phyloP scores from a whole-genome alignment of 2,888 invertebrate species.

The Xylophagus ater region DNA sequence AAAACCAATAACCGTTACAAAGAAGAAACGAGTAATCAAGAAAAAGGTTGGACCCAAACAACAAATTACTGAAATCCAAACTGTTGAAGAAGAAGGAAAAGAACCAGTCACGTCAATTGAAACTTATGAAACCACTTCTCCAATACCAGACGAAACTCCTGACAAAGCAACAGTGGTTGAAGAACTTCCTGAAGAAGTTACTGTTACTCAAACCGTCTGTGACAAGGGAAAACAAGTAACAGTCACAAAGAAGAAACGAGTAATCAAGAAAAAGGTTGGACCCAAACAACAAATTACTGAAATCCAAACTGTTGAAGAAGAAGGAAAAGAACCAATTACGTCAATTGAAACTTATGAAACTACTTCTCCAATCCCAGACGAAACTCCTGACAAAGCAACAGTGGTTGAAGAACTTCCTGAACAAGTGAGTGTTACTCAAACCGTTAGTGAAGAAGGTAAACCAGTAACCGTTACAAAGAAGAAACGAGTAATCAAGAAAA shows the following conservation, averaged over 20 bases:
- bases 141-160: constrained; percentile 13
- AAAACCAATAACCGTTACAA: constrained; percentile 24
- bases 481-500: constrained; percentile 27
- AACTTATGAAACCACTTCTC: constrained; percentile 18
- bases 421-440: constrained; percentile 16
- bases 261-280: constrained; percentile 30
- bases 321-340: constrained; percentile 27
- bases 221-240: constrained; percentile 21
- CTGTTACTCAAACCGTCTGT: constrained; percentile 24
- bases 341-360: constrained; percentile 23
- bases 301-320: constrained; percentile 33
- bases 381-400: too few relatives aligned
- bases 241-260: constrained; percentile 23
- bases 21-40: constrained; percentile 21
- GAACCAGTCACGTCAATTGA: constrained; percentile 28
- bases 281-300: constrained; percentile 32
- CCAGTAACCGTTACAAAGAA: constrained; percentile 27
- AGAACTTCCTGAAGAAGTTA: constrained; percentile 21
- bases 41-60: constrained; percentile 22
- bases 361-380: too few relatives aligned
- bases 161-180: constrained; percentile 6
- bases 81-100: constrained; percentile 32
- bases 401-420: constrained; percentile 19
- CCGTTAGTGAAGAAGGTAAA: constrained; percentile 22
- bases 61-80: constrained; percentile 31